Evolutionary conservation across 2,113 vertebrate genomes (phyloP).

Genomic region (Bombycilla garrulus): DNA sequence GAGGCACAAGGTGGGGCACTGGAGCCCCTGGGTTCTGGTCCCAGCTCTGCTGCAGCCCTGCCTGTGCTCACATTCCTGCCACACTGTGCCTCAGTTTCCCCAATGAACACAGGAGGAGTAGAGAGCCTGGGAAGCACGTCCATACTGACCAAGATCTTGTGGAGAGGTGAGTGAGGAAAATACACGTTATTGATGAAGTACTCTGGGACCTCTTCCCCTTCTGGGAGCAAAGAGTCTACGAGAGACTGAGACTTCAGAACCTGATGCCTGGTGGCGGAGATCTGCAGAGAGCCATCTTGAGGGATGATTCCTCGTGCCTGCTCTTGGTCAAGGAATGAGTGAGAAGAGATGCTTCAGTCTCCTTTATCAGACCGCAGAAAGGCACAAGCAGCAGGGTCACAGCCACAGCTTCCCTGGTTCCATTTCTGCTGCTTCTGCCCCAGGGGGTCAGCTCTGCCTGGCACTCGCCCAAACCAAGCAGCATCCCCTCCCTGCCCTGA

Average conservation of each 20-base stretch:
- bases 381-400: not conserved
- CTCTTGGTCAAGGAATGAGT: not conserved
- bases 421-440: not conserved
- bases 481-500: not conserved
- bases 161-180: not conserved
- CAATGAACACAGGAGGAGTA: not conserved
- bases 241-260: not conserved
- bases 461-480: not conserved
- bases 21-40: not conserved
- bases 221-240: not conserved
- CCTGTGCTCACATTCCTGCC: not conserved
- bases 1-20: not conserved
- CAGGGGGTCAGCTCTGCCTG: not conserved
- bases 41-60: not conserved
- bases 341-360: not conserved
- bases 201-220: not conserved
- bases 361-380: not conserved
- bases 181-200: accelerated
- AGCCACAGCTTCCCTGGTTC: accelerated
- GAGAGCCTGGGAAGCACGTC: not conserved
- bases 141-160: not conserved
- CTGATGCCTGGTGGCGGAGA: not conserved
- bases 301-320: not conserved
- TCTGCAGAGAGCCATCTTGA: not conserved
- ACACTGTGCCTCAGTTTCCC: not conserved